Evolutionary conservation across 2,888 invertebrate species (phyloP).

Genomic region (Tipula helvola): DNA sequence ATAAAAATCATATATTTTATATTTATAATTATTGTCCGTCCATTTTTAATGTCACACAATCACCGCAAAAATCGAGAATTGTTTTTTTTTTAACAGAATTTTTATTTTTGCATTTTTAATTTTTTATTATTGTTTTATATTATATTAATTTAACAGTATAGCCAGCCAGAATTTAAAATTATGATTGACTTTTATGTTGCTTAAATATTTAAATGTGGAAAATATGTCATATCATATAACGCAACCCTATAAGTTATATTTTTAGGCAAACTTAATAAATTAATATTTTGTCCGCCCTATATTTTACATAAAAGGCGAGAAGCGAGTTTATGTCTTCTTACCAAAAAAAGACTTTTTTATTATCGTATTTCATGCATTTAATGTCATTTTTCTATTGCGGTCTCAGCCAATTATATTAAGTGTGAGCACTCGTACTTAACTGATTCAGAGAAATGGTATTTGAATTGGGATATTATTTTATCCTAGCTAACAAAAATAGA

Average conservation of each 20-base stretch:
- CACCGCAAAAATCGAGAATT: neutral
- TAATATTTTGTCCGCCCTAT: too few species aligned
- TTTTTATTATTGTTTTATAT: neutral
- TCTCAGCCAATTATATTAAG: too few species aligned
- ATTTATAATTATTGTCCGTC: neutral
- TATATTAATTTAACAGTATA: neutral
- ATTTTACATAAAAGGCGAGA: too few species aligned
- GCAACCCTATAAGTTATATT: neutral
- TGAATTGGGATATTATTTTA: too few species aligned
- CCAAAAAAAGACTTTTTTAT: too few species aligned
- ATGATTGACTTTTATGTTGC: neutral
- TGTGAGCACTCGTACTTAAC: too few species aligned
- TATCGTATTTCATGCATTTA: too few species aligned
- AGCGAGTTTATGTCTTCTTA: too few species aligned
- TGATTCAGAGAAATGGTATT: too few species aligned
- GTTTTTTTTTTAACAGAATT: neutral
- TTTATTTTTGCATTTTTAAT: neutral
- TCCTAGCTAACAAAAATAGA: too few species aligned
- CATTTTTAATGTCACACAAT: slow-evolving; percentile 4
- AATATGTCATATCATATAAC: neutral
- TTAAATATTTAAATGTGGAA: neutral
- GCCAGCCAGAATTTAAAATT: neutral
- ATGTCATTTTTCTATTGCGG: too few species aligned
- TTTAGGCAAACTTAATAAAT: neutral
- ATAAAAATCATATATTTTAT: neutral